Evolutionary conservation across 2,113 vertebrate species (phyloP).

Genomic region (Hyaena hyaena): DNA sequence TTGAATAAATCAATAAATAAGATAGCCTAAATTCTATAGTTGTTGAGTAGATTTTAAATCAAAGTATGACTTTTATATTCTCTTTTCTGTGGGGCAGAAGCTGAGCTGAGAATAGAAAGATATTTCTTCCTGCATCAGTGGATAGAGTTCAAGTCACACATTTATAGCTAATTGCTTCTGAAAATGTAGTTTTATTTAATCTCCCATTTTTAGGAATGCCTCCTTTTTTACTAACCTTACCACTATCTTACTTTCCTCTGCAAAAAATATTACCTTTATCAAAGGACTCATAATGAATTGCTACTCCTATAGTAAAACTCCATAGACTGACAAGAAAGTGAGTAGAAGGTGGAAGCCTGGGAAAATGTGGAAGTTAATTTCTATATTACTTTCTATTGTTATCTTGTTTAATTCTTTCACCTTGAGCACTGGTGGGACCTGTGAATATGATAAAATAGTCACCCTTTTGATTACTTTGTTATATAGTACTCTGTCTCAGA

Average conservation of each 20-base stretch:
- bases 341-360: too few relatives aligned
- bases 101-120: background rate
- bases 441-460: too few relatives aligned
- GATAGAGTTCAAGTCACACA: background rate
- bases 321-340: too few relatives aligned
- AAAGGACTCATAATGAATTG: background rate
- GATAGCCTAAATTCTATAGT: background rate
- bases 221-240: background rate
- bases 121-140: background rate
- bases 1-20: background rate
- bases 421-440: too few relatives aligned
- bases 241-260: background rate
- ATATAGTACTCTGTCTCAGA: too few relatives aligned
- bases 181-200: background rate
- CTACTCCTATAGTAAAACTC: background rate
- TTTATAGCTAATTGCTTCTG: background rate
- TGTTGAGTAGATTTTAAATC: background rate
- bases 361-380: too few relatives aligned
- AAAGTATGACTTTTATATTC: background rate
- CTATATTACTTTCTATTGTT: too few relatives aligned
- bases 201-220: background rate
- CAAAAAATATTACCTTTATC: background rate
- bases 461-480: too few relatives aligned
- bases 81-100: background rate
- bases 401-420: too few relatives aligned